Base-by-base conservation (phyloP, 2,797 vertebrate genomes). In the Lagocephalus sceleratus region DNA sequence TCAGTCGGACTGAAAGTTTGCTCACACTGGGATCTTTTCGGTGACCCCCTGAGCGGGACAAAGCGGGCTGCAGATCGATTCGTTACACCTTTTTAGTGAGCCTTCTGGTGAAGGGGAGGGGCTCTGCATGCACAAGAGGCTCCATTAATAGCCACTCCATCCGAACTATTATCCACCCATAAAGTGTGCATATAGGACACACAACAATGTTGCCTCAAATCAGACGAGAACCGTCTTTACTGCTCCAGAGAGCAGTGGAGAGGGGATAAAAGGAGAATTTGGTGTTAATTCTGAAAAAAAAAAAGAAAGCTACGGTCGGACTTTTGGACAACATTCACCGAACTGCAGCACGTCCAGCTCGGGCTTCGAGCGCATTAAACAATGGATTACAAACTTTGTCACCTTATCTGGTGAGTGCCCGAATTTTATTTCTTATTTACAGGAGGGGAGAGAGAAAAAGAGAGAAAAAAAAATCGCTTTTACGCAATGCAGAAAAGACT, bases 31-130 rank as follows among this genome's bases (percentile, higher is more conserved):
- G 56, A 66, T 54, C 52, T 68, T 73, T 58, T 55, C 39, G 25
- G 67, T 78, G 83, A 85, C 82, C 84, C 79, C 79, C 81, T 87
- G 80, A 75, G 26, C 39, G 67, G 77, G 79, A 82, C 74, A 89
- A 90, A 79, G 79, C 88, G 87, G 88, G 90, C 92, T 94, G 91
- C 89, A 83, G 92, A 92, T 93, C 94, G 93, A 94, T 95, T 94
- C 90, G 93, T 94, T 94, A 84, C 94, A 95, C 94, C 94, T 97
- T 94, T 92, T 89, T 91, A 91, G 93, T 88, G 92, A 91, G 91
- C 92, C 91, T 89, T 87, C 86, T 92, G 88, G 90, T 81, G 92
- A 94, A 96, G 94, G 94, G 96, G 96, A 94, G 94, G 96, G 86
- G 91, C 94, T 90, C 92, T 51, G 75, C 66, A 83, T 85, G 82